Conservation (phyloP, 2,888 invertebrate species). For the Tetramorium bicarinatum region DNA sequence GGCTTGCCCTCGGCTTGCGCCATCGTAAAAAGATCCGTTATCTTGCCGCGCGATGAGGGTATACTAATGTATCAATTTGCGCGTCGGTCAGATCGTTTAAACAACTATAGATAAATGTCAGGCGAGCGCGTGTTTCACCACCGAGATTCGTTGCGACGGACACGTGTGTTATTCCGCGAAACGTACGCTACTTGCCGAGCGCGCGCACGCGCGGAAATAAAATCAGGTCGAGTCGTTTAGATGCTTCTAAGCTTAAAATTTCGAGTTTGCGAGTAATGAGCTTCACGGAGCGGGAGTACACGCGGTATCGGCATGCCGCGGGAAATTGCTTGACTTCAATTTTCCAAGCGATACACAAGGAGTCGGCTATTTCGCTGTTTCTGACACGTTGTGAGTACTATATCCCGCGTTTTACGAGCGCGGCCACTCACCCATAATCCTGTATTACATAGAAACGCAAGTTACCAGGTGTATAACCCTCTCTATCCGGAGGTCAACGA, state of each 20-base stretch:
- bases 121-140: conserved; percentile 58
- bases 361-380: conserved; percentile 46
- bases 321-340: conserved; percentile 45
- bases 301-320: conserved; percentile 6
- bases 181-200: background rate
- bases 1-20: conserved; percentile 37
- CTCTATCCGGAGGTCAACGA: conserved; percentile 36
- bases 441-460: conserved; percentile 36
- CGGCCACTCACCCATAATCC: conserved; percentile 47
- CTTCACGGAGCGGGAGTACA: conserved; percentile 2
- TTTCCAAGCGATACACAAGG: conserved; percentile 34
- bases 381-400: conserved; percentile 33
- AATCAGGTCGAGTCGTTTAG: background rate
- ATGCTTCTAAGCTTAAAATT: background rate
- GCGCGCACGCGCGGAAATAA: background rate
- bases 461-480: conserved; percentile 23
- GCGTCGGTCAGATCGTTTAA: conserved; percentile 68
- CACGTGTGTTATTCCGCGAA: background rate
- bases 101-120: conserved; percentile 67
- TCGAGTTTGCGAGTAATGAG: conserved; percentile 27
- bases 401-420: conserved; percentile 43
- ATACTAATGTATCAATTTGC: conserved; percentile 73
- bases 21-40: conserved; percentile 67
- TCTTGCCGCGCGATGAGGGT: conserved; percentile 28
- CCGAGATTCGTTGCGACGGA: background rate